Base-by-base conservation (phyloP, 2,888 invertebrate genomes). In the Listrodromus nycthemerus region DNA sequence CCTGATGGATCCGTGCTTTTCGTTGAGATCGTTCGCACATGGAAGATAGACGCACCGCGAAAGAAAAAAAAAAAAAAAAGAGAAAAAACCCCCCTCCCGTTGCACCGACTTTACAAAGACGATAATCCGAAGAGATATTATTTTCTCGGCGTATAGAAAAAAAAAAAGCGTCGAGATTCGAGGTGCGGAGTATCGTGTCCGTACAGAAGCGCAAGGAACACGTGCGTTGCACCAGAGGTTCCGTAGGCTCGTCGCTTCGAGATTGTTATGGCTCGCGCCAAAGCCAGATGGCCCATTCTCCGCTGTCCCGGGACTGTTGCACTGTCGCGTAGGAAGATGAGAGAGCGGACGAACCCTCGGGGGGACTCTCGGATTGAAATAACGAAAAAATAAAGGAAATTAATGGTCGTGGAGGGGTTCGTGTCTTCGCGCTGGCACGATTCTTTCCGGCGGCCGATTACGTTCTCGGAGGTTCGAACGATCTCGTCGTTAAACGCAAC, bases 211-310 rank as follows among this genome's bases (percentile, higher is more conserved):
- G 19, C 7, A 21, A 67, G 73, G 73, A 76, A 84, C 81, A 84
- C 84, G 74, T 81, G 84, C 84, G 70, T 82, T 81, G 83, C 81
- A 84, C 74, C 80, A 65, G 55, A 41, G 61, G 45, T 61, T 52
- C 76, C 65, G 63, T 69, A 67, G 65, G 58, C 30, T 81, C 48
- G 58, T 4, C 41, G 67, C 48, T 71, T 82, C 76, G 73, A 82
- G 79, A 85, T 85, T 80, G 78, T 79, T 85, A 77, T 85, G 86
- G 87, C 87, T 84, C 87, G 84, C 85, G 87, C 86, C 86, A 85
- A 86, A 84, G 81, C 86, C 85, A 84, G 85, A 85, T 85, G 85
- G 84, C 75, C 71, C 75, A 63, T 81, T 83, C 77, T 70, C 55
- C 78, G 45, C 50, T 66, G 82, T 58, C 33, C 41, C 19, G 48